Conservation (phyloP, 2,888 invertebrate genomes). For the Junonia oenone region DNA sequence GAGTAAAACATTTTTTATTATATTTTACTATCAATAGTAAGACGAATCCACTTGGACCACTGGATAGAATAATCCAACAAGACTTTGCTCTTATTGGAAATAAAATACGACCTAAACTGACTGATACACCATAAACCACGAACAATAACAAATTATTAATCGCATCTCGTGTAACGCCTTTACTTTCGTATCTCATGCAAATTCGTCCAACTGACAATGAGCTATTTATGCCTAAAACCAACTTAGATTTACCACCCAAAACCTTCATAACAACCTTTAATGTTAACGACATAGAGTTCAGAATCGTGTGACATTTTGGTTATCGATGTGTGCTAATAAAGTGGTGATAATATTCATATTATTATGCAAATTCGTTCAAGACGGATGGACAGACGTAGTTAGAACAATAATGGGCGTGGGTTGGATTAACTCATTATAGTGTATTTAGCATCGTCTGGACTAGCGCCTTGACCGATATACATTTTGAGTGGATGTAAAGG, state of each 20-base stretch:
- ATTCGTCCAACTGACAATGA: conserved; percentile 71
- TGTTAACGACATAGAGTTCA: conserved; percentile 15
- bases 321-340: conserved; percentile 11
- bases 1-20: no score
- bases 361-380: conserved; percentile 57
- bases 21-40: no score
- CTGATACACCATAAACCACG: conserved; percentile 7
- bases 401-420: conserved; percentile 76
- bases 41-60: no score
- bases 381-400: conserved; percentile 59
- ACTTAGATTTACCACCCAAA: conserved; percentile 22
- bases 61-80: neutral
- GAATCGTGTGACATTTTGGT: conserved; percentile 3
- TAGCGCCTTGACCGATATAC: conserved; percentile 71
- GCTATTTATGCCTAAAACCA: conserved; percentile 53
- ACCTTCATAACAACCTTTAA: conserved; percentile 22
- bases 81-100: neutral
- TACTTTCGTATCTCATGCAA: conserved; percentile 74
- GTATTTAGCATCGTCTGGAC: conserved; percentile 55
- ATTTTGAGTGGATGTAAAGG: conserved; percentile 44
- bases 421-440: conserved; percentile 63
- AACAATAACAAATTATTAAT: conserved; percentile 39
- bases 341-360: conserved; percentile 58
- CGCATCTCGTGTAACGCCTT: conserved; percentile 49
- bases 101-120: neutral